These are phyloP conservation scores for Lampropteryx suffumata DNA, from an alignment of 2,888 invertebrate genomes.

Conservation along the genomic window DNA sequence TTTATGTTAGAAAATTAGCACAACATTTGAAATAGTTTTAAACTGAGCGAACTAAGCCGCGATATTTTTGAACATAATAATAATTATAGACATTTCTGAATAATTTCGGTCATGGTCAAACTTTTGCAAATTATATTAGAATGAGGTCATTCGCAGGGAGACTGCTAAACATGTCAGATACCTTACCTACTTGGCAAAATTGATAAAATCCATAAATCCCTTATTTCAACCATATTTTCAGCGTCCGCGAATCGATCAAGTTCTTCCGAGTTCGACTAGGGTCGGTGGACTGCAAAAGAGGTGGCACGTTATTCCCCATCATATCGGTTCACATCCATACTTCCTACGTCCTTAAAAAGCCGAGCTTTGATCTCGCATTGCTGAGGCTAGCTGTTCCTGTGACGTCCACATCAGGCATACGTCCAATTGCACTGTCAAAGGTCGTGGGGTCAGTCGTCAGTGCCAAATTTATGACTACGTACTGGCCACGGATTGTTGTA, in stretches of 20 bases:
- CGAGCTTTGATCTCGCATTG: conserved; percentile 59
- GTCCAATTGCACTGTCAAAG: conserved; percentile 53
- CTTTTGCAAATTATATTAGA: no score
- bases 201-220: not conserved
- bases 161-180: no score
- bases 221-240: conserved; percentile 38
- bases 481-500: conserved; percentile 71
- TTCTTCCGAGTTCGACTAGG: conserved; percentile 61
- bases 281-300: conserved; percentile 64
- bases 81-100: no score
- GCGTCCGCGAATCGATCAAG: conserved; percentile 64
- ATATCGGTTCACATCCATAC: conserved; percentile 59
- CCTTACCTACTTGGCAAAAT: no score
- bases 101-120: no score
- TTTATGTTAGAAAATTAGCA: no score
- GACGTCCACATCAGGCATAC: conserved; percentile 39
- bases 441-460: conserved; percentile 46
- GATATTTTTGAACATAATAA: no score
- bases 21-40: no score
- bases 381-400: conserved; percentile 48
- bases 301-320: conserved; percentile 54
- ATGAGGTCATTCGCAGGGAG: no score
- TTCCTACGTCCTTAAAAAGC: conserved; percentile 43
- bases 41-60: no score
- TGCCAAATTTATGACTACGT: conserved; percentile 61